phyloP scores from a whole-genome alignment of 2,888 invertebrate genomes.

The Iselma pallidipennis region DNA sequence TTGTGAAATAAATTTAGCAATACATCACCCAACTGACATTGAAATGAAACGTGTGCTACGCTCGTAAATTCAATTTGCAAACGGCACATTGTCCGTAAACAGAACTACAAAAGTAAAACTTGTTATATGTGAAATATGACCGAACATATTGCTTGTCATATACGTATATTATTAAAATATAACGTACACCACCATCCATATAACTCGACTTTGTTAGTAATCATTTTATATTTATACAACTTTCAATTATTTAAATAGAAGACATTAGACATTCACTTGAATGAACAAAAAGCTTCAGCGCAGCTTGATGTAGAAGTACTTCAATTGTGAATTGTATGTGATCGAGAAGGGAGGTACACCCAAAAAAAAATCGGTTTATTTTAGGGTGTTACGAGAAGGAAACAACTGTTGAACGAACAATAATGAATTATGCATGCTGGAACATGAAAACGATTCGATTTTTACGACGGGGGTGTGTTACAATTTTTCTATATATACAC shows the following conservation, averaged over 20 bases:
- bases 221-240: too few species aligned
- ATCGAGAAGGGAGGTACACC: background rate
- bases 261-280: constrained; percentile 1
- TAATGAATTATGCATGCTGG: constrained; percentile 23
- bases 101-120: constrained; percentile 28
- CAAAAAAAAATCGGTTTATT: background rate
- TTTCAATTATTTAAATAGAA: constrained; percentile 11
- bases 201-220: too few species aligned
- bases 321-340: background rate
- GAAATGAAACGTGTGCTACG: constrained; percentile 28
- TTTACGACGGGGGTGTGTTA: constrained; percentile 15
- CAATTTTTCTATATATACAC: constrained; percentile 10
- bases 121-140: constrained; percentile 31
- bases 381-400: constrained; percentile 9
- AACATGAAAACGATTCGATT: constrained; percentile 20
- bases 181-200: background rate
- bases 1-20: constrained; percentile 14
- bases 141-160: background rate
- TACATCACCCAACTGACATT: constrained; percentile 22
- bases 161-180: background rate
- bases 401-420: constrained; percentile 24
- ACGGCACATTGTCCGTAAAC: constrained; percentile 29
- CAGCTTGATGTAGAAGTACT: background rate
- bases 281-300: background rate
- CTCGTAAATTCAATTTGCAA: constrained; percentile 29